These are phyloP conservation scores for Pemphigus obesinymphae DNA, from an alignment of 1,140 invertebrate genomes.

Conservation along the genomic window DNA sequence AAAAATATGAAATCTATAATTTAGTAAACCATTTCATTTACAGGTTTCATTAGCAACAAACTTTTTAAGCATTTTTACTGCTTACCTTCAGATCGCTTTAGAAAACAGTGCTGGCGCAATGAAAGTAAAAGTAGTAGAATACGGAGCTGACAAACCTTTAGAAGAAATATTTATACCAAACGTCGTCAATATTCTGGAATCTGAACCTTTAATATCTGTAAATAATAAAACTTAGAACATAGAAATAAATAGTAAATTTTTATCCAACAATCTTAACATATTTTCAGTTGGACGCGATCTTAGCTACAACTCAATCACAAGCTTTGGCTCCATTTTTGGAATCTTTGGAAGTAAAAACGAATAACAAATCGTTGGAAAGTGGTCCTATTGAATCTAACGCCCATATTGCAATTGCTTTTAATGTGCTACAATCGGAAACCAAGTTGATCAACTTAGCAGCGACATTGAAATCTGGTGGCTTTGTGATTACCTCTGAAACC, in stretches of 20 bases:
- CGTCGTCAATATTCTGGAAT: slow-evolving; percentile 59
- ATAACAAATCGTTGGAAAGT: slow-evolving; percentile 55
- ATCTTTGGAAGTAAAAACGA: slow-evolving; percentile 56
- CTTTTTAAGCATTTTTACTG: slow-evolving; percentile 58
- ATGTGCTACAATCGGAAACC: slow-evolving; percentile 52
- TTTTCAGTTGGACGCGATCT: slow-evolving; percentile 51
- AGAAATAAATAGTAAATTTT: too few relatives aligned
- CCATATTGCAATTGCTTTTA: slow-evolving; percentile 61
- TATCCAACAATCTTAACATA: neutral
- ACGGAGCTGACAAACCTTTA: slow-evolving; percentile 58
- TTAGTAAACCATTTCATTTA: neutral
- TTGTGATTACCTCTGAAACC: slow-evolving; percentile 65
- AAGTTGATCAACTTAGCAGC: slow-evolving; percentile 58
- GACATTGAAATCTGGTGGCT: slow-evolving; percentile 67
- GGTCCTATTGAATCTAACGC: slow-evolving; percentile 59
- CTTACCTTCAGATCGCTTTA: slow-evolving; percentile 68
- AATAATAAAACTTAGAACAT: neutral
- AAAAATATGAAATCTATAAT: too few relatives aligned
- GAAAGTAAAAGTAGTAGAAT: slow-evolving; percentile 73
- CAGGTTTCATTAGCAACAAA: slow-evolving; percentile 11
- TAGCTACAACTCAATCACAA: slow-evolving; percentile 49
- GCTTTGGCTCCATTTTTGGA: slow-evolving; percentile 54
- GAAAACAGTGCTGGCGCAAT: slow-evolving; percentile 70
- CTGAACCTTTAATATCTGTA: slow-evolving; percentile 63
- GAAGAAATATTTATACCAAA: slow-evolving; percentile 62